Percentiles rank a stretch among this genome's conserved stretches.
Evolutionary conservation across 2,888 invertebrate genomes (phyloP).

Genomic region (Cordilura impudica): DNA sequence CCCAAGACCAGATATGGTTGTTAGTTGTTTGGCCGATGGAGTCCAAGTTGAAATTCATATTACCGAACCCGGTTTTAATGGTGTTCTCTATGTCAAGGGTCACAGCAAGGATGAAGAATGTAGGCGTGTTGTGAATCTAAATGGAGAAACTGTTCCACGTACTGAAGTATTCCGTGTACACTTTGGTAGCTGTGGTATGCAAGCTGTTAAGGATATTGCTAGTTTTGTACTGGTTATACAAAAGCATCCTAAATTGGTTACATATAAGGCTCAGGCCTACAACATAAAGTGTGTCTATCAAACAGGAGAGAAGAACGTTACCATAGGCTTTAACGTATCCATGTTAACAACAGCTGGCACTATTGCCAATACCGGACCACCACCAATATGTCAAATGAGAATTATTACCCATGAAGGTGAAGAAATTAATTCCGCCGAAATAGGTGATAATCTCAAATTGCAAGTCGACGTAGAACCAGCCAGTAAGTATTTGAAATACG

Average conservation of each 20-base stretch:
- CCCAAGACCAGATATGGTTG: conserved; percentile 90
- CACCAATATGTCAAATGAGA: conserved; percentile 94
- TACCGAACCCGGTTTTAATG: conserved; percentile 87
- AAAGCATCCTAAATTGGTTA: conserved; percentile 96
- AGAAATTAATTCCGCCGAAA: conserved; percentile 93
- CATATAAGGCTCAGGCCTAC: conserved; percentile 96
- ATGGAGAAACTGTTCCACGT: conserved; percentile 83
- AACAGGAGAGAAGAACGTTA: conserved; percentile 94
- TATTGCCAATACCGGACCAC: conserved; percentile 96
- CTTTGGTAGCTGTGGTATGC: conserved; percentile 94
- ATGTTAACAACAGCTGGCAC: conserved; percentile 97
- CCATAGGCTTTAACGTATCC: conserved; percentile 94
- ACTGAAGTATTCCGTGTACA: conserved; percentile 91
- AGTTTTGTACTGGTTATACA: conserved; percentile 96
- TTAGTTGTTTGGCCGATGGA: conserved; percentile 94
- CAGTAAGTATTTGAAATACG: conserved; percentile 78
- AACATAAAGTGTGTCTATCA: conserved; percentile 97
- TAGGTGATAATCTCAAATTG: conserved; percentile 92
- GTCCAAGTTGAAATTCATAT: conserved; percentile 91
- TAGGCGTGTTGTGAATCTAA: conserved; percentile 87
- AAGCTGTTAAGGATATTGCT: conserved; percentile 93
- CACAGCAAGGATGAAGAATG: conserved; percentile 96
- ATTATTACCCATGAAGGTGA: conserved; percentile 92
- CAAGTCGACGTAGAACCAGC: conserved; percentile 91
- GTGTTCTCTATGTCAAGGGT: conserved; percentile 94